Conservation (phyloP, 2,797 vertebrate genomes). For the Pristis pectinata region DNA sequence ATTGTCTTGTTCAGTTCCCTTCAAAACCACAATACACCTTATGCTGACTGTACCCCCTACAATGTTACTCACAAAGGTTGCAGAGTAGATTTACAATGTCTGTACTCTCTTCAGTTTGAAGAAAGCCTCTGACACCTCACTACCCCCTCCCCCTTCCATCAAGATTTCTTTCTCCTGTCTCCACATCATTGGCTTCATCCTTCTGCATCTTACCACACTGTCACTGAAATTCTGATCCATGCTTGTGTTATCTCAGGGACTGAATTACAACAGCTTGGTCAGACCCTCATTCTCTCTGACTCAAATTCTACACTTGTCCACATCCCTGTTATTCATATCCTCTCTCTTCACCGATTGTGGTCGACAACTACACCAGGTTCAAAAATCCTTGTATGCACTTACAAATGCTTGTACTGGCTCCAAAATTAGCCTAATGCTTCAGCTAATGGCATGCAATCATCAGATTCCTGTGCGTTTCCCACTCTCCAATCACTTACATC, state of each 20-base stretch:
- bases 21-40: not conserved
- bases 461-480: not conserved
- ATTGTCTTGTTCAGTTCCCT: not conserved
- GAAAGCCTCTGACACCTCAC: not conserved
- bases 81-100: not conserved
- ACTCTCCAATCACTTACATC: not conserved
- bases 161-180: not conserved
- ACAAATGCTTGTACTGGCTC: not conserved
- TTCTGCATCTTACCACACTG: not conserved
- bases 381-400: not conserved
- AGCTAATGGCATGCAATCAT: not conserved
- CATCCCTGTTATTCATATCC: not conserved
- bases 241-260: not conserved
- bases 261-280: not conserved
- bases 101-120: not conserved
- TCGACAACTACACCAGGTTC: not conserved
- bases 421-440: not conserved
- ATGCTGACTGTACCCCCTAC: not conserved
- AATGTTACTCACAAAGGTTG: not conserved
- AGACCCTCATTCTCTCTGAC: not conserved
- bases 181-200: not conserved
- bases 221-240: not conserved
- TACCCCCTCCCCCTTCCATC: not conserved
- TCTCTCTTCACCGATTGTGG: not conserved
- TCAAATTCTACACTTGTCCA: not conserved